phyloP scores from a whole-genome alignment of 2,888 invertebrate species.

The Stenodema calcarata region DNA sequence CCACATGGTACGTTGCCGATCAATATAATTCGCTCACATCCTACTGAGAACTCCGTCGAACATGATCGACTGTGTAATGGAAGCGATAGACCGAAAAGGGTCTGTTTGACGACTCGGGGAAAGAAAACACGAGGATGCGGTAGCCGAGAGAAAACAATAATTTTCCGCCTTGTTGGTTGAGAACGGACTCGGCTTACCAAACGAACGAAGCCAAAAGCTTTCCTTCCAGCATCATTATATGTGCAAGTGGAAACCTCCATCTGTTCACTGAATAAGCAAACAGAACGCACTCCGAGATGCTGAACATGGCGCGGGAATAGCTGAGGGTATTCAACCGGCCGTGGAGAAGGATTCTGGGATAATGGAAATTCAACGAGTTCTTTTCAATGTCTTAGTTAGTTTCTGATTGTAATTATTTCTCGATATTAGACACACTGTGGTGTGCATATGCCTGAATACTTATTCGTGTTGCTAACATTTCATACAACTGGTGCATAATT shows the following conservation, averaged over 20 bases:
- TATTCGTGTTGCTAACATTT: no score
- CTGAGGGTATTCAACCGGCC: not conserved
- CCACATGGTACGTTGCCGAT: not conserved
- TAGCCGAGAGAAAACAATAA: constrained; percentile 14
- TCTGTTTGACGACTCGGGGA: not conserved
- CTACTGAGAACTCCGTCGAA: not conserved
- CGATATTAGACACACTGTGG: no score
- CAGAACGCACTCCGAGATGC: not conserved
- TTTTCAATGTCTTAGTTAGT: no score
- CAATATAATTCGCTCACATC: not conserved
- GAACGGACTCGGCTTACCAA: not conserved
- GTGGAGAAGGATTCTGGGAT: no score
- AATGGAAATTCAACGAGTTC: no score
- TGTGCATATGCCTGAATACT: no score
- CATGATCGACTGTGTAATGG: not conserved
- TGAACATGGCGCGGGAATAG: not conserved
- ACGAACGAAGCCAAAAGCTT: not conserved
- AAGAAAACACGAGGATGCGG: not conserved
- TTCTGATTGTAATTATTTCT: no score
- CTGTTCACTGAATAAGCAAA: not conserved
- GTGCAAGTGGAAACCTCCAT: not conserved
- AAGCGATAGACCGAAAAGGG: not conserved
- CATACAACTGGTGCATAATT: no score
- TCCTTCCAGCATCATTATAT: not conserved
- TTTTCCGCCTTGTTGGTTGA: constrained; percentile 10